Evolutionary conservation across 2,888 invertebrate genomes (phyloP).

Genomic region (Drosophila prolongata): DNA sequence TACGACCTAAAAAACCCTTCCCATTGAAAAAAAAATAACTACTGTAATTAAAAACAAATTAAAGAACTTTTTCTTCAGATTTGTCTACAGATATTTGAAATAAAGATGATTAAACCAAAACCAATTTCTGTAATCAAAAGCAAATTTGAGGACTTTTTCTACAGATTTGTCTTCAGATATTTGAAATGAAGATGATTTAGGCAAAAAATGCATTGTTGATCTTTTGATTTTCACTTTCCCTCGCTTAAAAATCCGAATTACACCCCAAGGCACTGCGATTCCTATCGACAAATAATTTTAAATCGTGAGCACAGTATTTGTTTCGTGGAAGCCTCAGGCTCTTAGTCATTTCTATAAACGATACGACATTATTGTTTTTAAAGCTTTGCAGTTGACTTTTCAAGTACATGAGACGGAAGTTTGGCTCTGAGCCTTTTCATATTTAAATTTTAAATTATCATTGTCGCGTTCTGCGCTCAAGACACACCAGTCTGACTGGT

Average conservation of each 20-base stretch:
- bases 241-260: background rate
- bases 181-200: slow-evolving; percentile 44
- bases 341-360: slow-evolving; percentile 39
- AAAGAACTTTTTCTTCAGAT: no score
- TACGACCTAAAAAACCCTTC: no score
- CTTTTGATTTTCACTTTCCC: slow-evolving; percentile 18
- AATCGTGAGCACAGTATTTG: slow-evolving; percentile 24
- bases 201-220: slow-evolving; percentile 17
- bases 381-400: slow-evolving; percentile 13
- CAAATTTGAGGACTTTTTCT: no score
- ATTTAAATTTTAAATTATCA: slow-evolving; percentile 20
- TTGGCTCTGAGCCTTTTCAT: slow-evolving; percentile 18
- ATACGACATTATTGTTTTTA: slow-evolving; percentile 20
- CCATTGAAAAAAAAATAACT: no score
- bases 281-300: slow-evolving; percentile 27
- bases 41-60: no score
- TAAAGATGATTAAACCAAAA: no score
- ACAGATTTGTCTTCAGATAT: no score
- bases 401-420: slow-evolving; percentile 37
- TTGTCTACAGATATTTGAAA: no score
- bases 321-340: slow-evolving; percentile 17
- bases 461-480: slow-evolving; percentile 28
- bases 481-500: slow-evolving; percentile 45
- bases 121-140: no score
- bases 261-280: slow-evolving; percentile 31